A percentile compares a stretch with the other conserved stretches of the same genome.
Conservation (phyloP, 2,113 vertebrate genomes). For the Prochilodus magdalenae region DNA sequence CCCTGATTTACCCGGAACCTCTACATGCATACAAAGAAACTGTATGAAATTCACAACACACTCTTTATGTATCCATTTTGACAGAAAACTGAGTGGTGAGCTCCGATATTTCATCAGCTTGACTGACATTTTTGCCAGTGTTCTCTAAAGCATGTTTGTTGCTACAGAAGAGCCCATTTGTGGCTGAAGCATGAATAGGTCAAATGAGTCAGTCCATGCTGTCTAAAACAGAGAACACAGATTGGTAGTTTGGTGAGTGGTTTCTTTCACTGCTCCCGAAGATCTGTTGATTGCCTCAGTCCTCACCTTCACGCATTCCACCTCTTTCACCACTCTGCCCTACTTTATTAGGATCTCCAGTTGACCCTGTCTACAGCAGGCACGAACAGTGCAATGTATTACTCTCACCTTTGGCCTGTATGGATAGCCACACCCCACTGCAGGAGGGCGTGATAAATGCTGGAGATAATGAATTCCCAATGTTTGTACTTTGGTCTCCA, state of each 20-base stretch:
- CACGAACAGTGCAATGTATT: neutral
- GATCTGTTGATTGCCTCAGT: neutral
- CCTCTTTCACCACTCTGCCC: neutral
- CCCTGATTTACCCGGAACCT: too few species aligned
- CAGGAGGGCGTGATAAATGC: conserved; percentile 36
- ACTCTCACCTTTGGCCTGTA: conserved; percentile 47
- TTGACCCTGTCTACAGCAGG: neutral
- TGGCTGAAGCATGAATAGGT: too few species aligned
- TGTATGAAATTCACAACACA: too few species aligned
- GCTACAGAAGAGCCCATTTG: too few species aligned
- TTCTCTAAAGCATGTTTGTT: too few species aligned
- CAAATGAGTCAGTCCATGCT: too few species aligned
- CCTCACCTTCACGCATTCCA: neutral
- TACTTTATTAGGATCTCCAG: neutral
- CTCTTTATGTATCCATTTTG: too few species aligned
- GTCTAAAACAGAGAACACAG: too few species aligned
- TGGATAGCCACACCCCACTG: conserved; percentile 30
- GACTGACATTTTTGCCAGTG: too few species aligned
- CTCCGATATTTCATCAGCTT: too few species aligned
- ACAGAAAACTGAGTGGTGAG: too few species aligned
- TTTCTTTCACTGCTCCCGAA: neutral
- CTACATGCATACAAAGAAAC: too few species aligned
- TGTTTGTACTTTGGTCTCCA: conserved; percentile 37
- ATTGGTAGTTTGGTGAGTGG: neutral
- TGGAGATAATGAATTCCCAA: neutral